phyloP scores from a whole-genome alignment of 2,113 vertebrate species.

The Pavo muticus region DNA sequence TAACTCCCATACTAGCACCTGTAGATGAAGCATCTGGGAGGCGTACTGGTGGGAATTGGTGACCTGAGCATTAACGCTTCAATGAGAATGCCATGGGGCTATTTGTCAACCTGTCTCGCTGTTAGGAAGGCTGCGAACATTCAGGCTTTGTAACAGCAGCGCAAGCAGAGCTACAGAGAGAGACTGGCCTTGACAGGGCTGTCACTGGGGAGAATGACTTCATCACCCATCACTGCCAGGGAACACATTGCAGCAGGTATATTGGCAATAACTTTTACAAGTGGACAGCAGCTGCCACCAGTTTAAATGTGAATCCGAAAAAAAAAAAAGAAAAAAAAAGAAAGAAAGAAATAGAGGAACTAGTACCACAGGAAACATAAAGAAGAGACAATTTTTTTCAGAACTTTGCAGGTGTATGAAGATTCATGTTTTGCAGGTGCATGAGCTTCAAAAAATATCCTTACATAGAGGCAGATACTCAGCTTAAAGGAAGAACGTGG shows the following conservation, averaged over 20 bases:
- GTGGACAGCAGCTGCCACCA: background rate
- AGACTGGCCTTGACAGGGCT: background rate
- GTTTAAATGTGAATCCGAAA: background rate
- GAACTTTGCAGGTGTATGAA: background rate
- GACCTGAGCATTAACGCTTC: background rate
- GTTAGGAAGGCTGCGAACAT: background rate
- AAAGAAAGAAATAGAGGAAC: fast-evolving
- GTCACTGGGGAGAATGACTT: background rate
- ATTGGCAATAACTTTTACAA: background rate
- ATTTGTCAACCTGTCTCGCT: background rate
- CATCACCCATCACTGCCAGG: background rate
- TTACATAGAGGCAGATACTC: background rate
- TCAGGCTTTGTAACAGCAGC: background rate
- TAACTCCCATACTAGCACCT: background rate
- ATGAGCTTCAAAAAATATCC: background rate
- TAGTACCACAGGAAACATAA: background rate
- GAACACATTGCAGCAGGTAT: background rate
- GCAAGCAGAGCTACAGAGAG: background rate
- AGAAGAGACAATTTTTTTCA: background rate
- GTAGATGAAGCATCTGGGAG: background rate
- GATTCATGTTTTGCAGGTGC: background rate
- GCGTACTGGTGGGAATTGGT: background rate
- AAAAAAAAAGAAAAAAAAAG: background rate
- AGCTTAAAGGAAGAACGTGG: background rate
- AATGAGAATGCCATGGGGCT: background rate